Evolutionary conservation across 1,140 invertebrate genomes (phyloP), one percentile per base, ranked within the genome.

Genomic region (Cyphomyrmex costatus): DNA sequence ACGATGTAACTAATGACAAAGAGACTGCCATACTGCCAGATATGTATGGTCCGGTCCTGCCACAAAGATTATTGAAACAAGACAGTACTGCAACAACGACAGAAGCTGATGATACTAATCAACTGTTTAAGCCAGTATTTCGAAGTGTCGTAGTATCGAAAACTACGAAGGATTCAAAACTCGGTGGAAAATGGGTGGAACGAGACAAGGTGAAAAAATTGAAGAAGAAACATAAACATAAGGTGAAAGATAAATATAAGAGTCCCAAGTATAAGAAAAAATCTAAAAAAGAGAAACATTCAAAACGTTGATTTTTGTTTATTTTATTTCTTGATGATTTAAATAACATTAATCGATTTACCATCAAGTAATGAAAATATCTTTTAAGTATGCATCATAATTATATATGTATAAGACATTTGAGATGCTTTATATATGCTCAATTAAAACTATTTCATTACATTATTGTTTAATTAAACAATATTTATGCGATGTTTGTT

Each of bases 11-110:
- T n/a, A 12, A 27, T 6, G 56, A 86, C 27, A 1, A 27, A 3
- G 74, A 87, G 1, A n/a, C 27, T 27, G 12, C 51, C 16, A 27
- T 82, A 42, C 46, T 60, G 7, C 36, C 70, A 2, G 92, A 94
- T 79, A 89, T 94, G 49, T 96, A 97, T 78, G 96, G 96, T 19
- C 96, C 96, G 7, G 95, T 94, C 88, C 94, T 97, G 86, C 96
- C 96, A 2, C 94, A 94, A 6, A 91, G 76, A 14, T 51, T 70
- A 19, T 24, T 53, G 4, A 86, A 66, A 60, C 42, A 24, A 3
- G 79, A 89, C 8, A 63, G n/a, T 14, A 1, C 60, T 76, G 53
- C 49, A 4, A 21, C 60, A 0, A 36, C 51, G 36, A 61, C 56
- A 10, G 82, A 83, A 24, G 21, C 65, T 2, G 79, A 46, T 5